phyloP scores from a whole-genome alignment of 2,113 vertebrate genomes.

The Peromyscus californicus region DNA sequence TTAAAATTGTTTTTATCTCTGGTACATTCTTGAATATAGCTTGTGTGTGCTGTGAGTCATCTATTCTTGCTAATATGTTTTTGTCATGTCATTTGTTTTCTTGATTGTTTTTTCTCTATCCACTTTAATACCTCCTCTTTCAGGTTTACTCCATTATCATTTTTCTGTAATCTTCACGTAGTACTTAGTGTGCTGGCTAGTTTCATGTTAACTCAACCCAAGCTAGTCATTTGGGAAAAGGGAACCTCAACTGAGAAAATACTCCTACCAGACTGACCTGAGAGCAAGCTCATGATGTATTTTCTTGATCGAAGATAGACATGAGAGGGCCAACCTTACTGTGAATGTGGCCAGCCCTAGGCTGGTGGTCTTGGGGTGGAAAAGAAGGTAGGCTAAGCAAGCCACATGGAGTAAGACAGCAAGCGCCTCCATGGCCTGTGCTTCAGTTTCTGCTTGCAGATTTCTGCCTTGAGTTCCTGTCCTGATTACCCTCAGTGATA shows the following conservation, averaged over 20 bases:
- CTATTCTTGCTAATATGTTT: background rate
- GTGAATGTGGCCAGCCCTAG: background rate
- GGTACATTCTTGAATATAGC: background rate
- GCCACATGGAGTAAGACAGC: too few species aligned
- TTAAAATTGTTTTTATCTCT: background rate
- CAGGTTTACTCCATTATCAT: background rate
- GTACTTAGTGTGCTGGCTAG: background rate
- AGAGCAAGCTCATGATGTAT: background rate
- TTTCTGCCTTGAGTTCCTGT: background rate
- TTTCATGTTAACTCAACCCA: background rate
- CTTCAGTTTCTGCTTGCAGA: background rate
- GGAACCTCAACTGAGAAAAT: background rate
- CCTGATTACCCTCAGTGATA: background rate
- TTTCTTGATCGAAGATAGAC: background rate
- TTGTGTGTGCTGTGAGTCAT: background rate
- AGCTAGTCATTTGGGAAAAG: background rate
- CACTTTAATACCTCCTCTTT: background rate
- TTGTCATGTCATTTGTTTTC: background rate
- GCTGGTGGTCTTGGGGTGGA: background rate
- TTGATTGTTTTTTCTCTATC: background rate
- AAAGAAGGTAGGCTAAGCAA: background rate
- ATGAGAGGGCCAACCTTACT: too few species aligned
- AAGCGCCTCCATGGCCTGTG: background rate
- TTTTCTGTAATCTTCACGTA: background rate
- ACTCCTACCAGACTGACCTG: too few species aligned